A percentile compares a stretch with the other conserved stretches of the same genome.
Evolutionary conservation across 2,797 vertebrate species (phyloP).

Genomic region (Thripadectes ignobilis): DNA sequence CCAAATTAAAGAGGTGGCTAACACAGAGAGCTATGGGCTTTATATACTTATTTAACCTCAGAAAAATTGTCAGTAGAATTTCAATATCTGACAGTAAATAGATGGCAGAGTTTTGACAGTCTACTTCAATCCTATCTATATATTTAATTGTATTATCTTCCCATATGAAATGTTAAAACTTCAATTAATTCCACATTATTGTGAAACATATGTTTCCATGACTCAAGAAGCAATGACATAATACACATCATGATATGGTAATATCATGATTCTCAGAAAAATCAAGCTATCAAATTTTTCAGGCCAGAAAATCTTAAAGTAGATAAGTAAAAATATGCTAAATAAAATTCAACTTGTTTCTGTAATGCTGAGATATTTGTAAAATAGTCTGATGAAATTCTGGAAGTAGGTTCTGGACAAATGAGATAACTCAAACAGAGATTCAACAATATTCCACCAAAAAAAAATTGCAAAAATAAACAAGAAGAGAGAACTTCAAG

Average conservation of each 20-base stretch:
- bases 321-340: background rate
- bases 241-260: background rate
- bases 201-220: background rate
- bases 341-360: background rate
- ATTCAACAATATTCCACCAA: background rate
- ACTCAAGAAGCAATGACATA: background rate
- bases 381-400: background rate
- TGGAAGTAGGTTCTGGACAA: background rate
- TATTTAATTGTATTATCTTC: background rate
- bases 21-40: background rate
- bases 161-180: background rate
- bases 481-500: background rate
- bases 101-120: background rate
- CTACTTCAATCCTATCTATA: background rate
- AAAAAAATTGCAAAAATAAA: background rate
- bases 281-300: background rate
- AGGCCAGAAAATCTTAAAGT: background rate
- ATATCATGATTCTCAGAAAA: background rate
- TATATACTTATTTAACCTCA: background rate
- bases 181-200: background rate
- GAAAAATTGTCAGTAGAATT: background rate
- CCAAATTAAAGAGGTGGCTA: background rate
- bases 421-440: background rate
- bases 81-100: background rate
- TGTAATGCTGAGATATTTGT: background rate